phyloP scores from a whole-genome alignment of 2,888 invertebrate species.

The Tenthredo livida region DNA sequence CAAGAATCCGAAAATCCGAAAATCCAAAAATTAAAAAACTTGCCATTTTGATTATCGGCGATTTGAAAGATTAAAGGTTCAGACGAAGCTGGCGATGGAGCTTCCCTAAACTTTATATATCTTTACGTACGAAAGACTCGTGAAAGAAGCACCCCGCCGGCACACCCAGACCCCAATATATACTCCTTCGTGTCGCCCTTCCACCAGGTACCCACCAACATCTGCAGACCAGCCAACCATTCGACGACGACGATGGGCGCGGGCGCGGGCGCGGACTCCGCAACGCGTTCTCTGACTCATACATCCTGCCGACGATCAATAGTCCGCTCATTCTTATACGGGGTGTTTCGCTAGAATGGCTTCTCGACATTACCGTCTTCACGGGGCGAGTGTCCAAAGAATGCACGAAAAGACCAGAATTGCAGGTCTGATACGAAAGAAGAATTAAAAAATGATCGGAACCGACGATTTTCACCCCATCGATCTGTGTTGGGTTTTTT shows the following conservation, averaged over 20 bases:
- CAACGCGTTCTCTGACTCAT: conserved; percentile 32
- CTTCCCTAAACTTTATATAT: conserved; percentile 44
- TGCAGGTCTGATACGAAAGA: not conserved
- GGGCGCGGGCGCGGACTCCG: conserved; percentile 39
- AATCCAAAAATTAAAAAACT: not conserved
- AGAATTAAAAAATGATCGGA: not conserved
- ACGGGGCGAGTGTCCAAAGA: not conserved
- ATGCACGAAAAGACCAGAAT: not conserved
- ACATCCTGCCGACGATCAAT: conserved; percentile 44
- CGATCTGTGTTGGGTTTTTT: not conserved
- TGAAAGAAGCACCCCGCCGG: conserved; percentile 41
- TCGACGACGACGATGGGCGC: conserved; percentile 43
- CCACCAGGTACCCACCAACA: conserved; percentile 7
- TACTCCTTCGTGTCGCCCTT: conserved; percentile 9
- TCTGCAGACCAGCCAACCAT: conserved; percentile 16
- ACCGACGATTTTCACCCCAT: not conserved
- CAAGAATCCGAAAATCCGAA: too few relatives aligned
- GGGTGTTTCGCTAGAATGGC: conserved; percentile 44
- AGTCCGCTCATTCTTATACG: conserved; percentile 36
- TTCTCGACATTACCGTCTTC: conserved; percentile 25
- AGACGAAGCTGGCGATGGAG: conserved; percentile 50
- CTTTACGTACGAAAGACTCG: conserved; percentile 26
- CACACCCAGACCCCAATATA: conserved; percentile 41
- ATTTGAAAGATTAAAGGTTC: conserved; percentile 30
- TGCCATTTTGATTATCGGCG: conserved; percentile 30